Conservation (phyloP, 2,888 invertebrate species). For the Oxystoma pomonae region DNA sequence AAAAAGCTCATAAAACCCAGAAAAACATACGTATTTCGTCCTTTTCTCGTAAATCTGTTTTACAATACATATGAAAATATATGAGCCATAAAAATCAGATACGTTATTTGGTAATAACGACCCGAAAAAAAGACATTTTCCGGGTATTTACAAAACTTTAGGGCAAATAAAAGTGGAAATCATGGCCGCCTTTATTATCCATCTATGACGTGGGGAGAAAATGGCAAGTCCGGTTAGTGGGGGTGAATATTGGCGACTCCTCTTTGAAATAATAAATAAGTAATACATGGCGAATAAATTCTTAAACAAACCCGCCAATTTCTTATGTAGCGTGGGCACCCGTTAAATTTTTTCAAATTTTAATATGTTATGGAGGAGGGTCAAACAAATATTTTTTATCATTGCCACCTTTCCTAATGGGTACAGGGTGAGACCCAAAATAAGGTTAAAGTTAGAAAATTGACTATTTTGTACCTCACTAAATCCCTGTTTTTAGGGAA, state of each 20-base stretch:
- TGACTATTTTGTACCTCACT: too few relatives aligned
- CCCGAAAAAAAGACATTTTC: neutral
- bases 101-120: neutral
- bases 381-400: too few relatives aligned
- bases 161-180: neutral
- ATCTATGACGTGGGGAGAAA: neutral
- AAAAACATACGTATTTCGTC: neutral
- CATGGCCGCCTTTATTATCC: neutral
- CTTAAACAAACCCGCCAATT: too few relatives aligned
- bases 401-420: too few relatives aligned
- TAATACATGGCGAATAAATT: too few relatives aligned
- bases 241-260: neutral
- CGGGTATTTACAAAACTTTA: neutral
- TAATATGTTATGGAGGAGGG: too few relatives aligned
- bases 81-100: conserved; percentile 1
- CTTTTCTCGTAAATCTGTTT: neutral
- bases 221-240: neutral
- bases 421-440: too few relatives aligned
- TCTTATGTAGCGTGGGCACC: too few relatives aligned
- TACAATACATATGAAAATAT: neutral
- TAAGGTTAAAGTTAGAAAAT: too few relatives aligned
- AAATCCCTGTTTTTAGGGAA: too few relatives aligned
- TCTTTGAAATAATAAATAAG: neutral
- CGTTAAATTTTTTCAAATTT: too few relatives aligned
- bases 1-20: neutral